These are phyloP conservation scores for Rattus norvegicus DNA, from an alignment of 2,113 vertebrate species.

Conservation along the genomic window GRCr8 NC_086039.1:72195501-72196000, in stretches of 20 bases:
- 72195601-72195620: background rate
- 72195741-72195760: background rate
- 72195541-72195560: background rate
- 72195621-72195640: background rate
- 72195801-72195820: background rate
- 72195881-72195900: background rate
- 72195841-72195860: background rate
- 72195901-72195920: background rate
- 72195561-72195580: background rate
- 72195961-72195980: background rate
- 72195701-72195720: background rate
- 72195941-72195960: background rate
- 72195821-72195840: background rate
- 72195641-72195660: background rate
- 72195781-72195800: background rate
- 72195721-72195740: background rate
- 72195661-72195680: background rate
- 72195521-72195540: background rate
- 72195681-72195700: background rate
- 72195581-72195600: background rate
- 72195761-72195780: background rate
- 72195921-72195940: background rate
- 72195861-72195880: too few relatives aligned
- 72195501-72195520: slow-evolving; percentile 6
- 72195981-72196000: background rate